phyloP scores from a whole-genome alignment of 2,113 vertebrate species.

The Pygoscelis adeliae region DNA sequence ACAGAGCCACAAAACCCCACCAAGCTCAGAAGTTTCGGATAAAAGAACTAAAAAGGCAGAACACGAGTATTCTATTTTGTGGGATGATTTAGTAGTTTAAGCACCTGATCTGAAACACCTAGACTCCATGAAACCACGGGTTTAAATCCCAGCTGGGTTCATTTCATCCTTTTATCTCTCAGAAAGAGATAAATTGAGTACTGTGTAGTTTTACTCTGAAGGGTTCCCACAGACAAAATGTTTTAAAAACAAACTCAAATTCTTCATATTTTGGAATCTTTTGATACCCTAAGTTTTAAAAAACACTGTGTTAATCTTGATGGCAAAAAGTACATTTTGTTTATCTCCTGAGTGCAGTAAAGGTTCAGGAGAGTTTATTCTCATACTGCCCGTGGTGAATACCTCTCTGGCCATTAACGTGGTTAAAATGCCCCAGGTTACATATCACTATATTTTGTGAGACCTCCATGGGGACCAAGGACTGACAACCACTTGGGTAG shows the following conservation, averaged over 20 bases:
- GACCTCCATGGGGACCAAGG: background rate
- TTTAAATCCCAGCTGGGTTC: background rate
- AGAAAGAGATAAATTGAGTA: background rate
- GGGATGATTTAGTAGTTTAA: background rate
- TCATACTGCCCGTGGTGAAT: background rate
- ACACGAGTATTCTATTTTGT: background rate
- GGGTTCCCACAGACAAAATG: background rate
- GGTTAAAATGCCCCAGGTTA: background rate
- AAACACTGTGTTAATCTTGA: background rate
- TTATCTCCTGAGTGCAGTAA: background rate
- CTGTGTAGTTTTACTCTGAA: background rate
- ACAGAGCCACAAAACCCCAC: background rate
- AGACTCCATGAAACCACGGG: background rate
- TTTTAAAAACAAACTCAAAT: background rate
- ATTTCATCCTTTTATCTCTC: background rate
- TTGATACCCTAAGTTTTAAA: background rate
- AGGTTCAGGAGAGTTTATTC: background rate
- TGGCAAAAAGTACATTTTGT: background rate
- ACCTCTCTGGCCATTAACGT: background rate
- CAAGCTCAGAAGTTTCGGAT: background rate
- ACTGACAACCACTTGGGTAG: background rate
- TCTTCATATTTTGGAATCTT: background rate
- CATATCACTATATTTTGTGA: background rate
- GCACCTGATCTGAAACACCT: background rate
- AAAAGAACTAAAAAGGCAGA: constrained; percentile 1